Base-by-base conservation (phyloP, 2,888 invertebrate species). In the Tetragnatha montana region DNA sequence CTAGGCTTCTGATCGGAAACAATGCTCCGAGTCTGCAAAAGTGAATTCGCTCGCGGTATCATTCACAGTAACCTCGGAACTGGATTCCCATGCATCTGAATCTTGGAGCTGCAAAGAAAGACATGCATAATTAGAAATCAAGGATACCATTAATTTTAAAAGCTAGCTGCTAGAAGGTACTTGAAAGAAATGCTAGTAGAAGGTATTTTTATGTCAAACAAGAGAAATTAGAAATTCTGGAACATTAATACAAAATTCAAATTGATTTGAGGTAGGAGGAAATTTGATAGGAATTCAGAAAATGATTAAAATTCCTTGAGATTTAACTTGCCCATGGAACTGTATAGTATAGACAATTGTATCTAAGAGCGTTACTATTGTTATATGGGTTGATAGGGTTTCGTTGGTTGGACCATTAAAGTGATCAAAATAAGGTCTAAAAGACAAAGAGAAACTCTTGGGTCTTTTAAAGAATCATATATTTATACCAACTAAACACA, bases 11-110 rank as follows among this genome's bases (percentile, higher is more conserved):
- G 19, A n/a, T 14, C 14, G 12, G 0, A 50, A 51, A 17, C 70
- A 78, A 8, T 50, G 22, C 14, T n/a, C 47, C 1, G 86, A 80
- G 19, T 21, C 68, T 6, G 17, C 60, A 21, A 86, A n/a, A 6
- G 80, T 79, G 21, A 22, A 80, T 14, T 80, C 86, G 68, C 49
- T 74, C 35, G 49, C 60, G 8, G 73, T 35, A 8, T 86, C 86
- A 19, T 60, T 80, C 49, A 86, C 68, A 14, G 35, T 19, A 1
- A 68, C n/a, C 47, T 80, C 86, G 8, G 86, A 86, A 22, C 8
- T 19, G 21, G 68, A 47, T 19, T 19, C 49, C 86, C 86, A 86
- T 14, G 17, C n/a, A 6, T n/a, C 51, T 21, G 4, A 8, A 8
- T 73, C 60, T 14, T 47, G 60, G 35, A n/a, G n/a, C 86, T 86